Base-by-base conservation (phyloP, 2,888 invertebrate genomes). In the Argyresthia albistria region DNA sequence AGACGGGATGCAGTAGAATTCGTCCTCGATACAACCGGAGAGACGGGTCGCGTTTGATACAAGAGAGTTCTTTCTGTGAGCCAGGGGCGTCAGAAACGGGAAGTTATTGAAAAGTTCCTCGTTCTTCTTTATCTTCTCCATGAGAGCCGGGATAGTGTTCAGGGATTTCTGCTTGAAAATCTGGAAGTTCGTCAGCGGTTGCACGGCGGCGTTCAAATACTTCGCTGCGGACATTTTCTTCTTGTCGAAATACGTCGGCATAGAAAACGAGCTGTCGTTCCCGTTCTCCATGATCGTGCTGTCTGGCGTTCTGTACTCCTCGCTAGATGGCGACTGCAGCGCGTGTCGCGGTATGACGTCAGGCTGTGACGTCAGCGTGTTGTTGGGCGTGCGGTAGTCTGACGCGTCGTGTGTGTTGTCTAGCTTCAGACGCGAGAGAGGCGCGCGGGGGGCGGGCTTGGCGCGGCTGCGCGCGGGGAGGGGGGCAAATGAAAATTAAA, bases 71-170 rank as follows among this genome's bases (percentile, higher is more conserved):
- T 86, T 87, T 4, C 90, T 67, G 65, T 88, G 84, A 53, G 89
- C 88, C 46, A 89, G 78, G 50, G 91, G 91, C 54, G 91, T 91
- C 58, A 90, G 70, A 64, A 90, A 90, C 52, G 87, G 88, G 55
- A 88, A 88, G 66, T 88, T 88, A 56, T 87, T 88, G 69, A 90
- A 89, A 56, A 90, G 65, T 63, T 88, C 86, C 62, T 81, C 83
- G 66, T 67, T 70, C 56, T 70, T 70, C 54, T 64, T 69, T 57
- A 65, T 66, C 57, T 67, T 66, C 54, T 86, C 86, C 46, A 79
- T 63, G 53, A 77, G 59, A 52, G 82, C 80, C 48, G 87, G 84
- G 52, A 88, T 82, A 8, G 84, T 84, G 67, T 79, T 87, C 8
- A 86, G 72, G 25, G 87, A 87, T 59, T 84, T 86, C 69, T 88